A percentile compares a stretch with the other conserved stretches of the same genome.
phyloP scores from a whole-genome alignment of 2,113 vertebrate species.

The Theristicus caerulescens region DNA sequence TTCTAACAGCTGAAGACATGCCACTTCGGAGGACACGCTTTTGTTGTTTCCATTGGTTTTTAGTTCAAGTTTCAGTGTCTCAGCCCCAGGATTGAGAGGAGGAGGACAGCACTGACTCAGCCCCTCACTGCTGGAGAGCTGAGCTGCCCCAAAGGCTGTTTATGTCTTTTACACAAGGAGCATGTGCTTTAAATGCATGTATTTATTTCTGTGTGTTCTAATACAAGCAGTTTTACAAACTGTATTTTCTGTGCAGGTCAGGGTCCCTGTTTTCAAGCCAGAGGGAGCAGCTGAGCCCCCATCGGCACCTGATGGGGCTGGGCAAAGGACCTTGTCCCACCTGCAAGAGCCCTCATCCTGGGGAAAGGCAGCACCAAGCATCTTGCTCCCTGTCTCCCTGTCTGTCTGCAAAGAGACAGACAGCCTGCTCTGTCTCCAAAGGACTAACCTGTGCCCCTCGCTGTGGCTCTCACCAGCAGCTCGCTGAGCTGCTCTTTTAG shows the following conservation, averaged over 20 bases:
- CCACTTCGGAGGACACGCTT: fast-evolving
- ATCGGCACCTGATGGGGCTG: fast-evolving
- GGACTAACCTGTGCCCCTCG: no score
- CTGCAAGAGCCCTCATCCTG: neutral
- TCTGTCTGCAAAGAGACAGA: neutral
- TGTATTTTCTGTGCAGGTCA: no score
- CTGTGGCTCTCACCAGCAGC: no score
- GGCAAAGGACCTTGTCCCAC: neutral
- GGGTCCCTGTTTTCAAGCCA: neutral
- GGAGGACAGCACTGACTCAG: fast-evolving
- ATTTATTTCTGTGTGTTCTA: neutral
- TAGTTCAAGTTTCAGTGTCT: neutral
- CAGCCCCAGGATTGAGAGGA: no score
- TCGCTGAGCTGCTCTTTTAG: fast-evolving
- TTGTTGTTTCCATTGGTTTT: neutral
- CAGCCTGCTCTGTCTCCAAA: no score
- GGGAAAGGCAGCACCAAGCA: neutral
- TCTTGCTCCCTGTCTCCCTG: neutral
- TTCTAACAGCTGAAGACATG: neutral
- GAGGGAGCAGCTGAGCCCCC: neutral
- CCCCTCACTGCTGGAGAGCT: neutral
- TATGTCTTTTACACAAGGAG: neutral
- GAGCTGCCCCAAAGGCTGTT: no score
- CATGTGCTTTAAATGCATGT: neutral
- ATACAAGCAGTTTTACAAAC: neutral